Evolutionary conservation across 2,888 invertebrate species (phyloP).

Genomic region (Nemapogon koenigi): DNA sequence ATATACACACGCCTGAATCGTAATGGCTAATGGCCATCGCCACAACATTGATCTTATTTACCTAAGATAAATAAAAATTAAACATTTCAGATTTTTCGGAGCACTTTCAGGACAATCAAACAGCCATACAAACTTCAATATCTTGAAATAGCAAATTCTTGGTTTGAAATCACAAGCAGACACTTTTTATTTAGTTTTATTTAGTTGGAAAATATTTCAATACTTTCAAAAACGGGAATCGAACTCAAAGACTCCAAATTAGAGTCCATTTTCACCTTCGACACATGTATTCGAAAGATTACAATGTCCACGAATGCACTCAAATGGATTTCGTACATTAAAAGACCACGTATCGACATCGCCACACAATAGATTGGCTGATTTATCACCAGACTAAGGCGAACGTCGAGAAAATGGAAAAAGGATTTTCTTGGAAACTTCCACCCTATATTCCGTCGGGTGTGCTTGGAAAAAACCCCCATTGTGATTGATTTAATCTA

Average conservation of each 20-base stretch:
- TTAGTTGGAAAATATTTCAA: neutral
- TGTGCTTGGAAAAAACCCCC: slow-evolving; percentile 23
- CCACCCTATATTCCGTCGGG: slow-evolving; percentile 8
- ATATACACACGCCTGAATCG: no score
- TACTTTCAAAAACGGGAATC: neutral
- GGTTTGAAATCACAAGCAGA: neutral
- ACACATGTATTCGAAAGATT: neutral
- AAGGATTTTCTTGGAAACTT: slow-evolving; percentile 27
- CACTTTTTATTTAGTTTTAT: neutral
- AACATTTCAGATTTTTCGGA: no score
- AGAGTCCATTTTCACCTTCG: no score
- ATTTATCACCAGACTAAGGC: slow-evolving; percentile 41
- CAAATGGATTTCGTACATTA: slow-evolving; percentile 43
- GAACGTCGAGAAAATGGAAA: slow-evolving; percentile 25
- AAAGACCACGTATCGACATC: slow-evolving; percentile 20
- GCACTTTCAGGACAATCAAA: no score
- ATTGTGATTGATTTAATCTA: slow-evolving; percentile 28
- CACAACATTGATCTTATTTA: no score
- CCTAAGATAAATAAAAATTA: no score
- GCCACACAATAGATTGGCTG: slow-evolving; percentile 40
- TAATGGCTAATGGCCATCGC: no score
- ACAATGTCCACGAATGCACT: slow-evolving; percentile 21
- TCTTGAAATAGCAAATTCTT: neutral
- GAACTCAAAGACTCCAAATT: no score
- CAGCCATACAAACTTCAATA: no score